Conservation (phyloP, 2,797 vertebrate species). For the Astyanax mexicanus region DNA sequence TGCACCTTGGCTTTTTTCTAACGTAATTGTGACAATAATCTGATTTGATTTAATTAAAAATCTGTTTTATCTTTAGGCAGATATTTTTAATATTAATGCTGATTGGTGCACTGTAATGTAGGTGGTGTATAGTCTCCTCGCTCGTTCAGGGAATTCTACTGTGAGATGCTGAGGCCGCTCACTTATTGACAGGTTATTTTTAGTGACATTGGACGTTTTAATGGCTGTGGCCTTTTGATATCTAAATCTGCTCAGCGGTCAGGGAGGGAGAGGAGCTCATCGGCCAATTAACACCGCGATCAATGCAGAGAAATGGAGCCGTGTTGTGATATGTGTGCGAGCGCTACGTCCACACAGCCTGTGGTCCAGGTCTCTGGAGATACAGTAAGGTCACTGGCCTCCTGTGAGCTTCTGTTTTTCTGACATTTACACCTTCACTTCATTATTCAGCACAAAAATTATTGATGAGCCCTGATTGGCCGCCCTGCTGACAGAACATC, state of each 20-base stretch:
- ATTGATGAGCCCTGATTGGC: conserved; percentile 24
- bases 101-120: too few species aligned
- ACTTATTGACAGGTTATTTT: conserved; percentile 52
- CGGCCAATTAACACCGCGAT: conserved; percentile 63
- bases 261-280: conserved; percentile 25
- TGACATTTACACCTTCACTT: conserved; percentile 52
- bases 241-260: conserved; percentile 25
- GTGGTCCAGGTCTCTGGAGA: conserved; percentile 22
- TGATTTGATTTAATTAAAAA: too few species aligned
- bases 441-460: conserved; percentile 55
- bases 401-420: conserved; percentile 19
- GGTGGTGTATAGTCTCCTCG: too few species aligned
- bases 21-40: too few species aligned
- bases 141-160: conserved; percentile 13
- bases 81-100: too few species aligned
- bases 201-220: conserved; percentile 41
- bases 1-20: too few species aligned
- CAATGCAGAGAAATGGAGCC: conserved; percentile 56
- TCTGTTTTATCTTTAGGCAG: too few species aligned
- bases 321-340: conserved; percentile 62
- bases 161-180: conserved; percentile 39
- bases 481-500: too few species aligned
- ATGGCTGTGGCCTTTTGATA: conserved; percentile 56
- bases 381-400: conserved; percentile 32
- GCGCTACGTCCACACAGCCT: neutral